Evolutionary conservation across 2,888 invertebrate species (phyloP).

Genomic region (Ichneumoninae sp.): DNA sequence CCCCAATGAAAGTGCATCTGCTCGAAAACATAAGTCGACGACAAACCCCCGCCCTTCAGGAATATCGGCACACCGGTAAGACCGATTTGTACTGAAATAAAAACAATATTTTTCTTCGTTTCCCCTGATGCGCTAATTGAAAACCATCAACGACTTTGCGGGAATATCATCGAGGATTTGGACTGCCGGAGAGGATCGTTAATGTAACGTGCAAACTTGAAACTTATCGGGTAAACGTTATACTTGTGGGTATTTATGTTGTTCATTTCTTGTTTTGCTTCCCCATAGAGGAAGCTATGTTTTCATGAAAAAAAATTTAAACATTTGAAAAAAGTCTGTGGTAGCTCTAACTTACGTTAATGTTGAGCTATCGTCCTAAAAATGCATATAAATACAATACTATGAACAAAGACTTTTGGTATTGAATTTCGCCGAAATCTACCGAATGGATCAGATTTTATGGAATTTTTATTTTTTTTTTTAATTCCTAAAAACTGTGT

Average conservation of each 20-base stretch:
- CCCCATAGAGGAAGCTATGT: too few relatives aligned
- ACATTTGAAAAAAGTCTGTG: too few relatives aligned
- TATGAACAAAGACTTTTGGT: too few relatives aligned
- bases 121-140: conserved; percentile 22
- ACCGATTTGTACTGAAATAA: conserved; percentile 72
- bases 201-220: not conserved
- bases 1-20: conserved; percentile 95
- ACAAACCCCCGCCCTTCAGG: conserved; percentile 87
- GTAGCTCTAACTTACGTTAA: too few relatives aligned
- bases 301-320: too few relatives aligned
- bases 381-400: too few relatives aligned
- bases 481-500: too few relatives aligned
- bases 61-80: conserved; percentile 72
- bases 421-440: too few relatives aligned
- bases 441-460: too few relatives aligned
- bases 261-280: not conserved
- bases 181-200: not conserved
- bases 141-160: conserved; percentile 1
- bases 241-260: not conserved
- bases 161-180: not conserved
- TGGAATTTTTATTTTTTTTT: too few relatives aligned
- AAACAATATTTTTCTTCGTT: not conserved
- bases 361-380: too few relatives aligned
- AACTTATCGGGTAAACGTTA: not conserved
- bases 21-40: conserved; percentile 87